phyloP scores from a whole-genome alignment of 2,797 vertebrate genomes.

The Holocentrus rufus region DNA sequence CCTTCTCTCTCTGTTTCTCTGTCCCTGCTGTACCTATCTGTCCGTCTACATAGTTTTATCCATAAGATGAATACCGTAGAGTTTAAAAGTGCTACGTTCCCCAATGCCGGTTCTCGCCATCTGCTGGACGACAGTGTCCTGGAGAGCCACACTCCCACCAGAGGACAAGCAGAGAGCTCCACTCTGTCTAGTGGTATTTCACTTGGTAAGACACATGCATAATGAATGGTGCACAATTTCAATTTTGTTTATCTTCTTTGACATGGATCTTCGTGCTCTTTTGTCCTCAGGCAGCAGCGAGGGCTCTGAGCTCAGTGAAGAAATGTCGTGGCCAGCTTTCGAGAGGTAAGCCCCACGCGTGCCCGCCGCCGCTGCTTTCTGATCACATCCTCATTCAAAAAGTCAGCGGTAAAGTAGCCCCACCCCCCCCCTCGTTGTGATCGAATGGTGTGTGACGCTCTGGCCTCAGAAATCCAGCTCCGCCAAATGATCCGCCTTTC shows the following conservation, averaged over 20 bases:
- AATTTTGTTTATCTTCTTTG: not conserved
- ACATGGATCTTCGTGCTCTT: conserved; percentile 29
- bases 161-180: conserved; percentile 95
- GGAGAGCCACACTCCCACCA: conserved; percentile 92
- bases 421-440: conserved; percentile 29
- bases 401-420: conserved; percentile 29
- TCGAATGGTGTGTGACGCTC: conserved; percentile 46
- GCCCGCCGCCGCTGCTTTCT: conserved; percentile 13
- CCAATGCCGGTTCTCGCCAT: conserved; percentile 95
- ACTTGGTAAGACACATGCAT: conserved; percentile 82
- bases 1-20: not conserved
- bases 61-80: conserved; percentile 97
- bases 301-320: conserved; percentile 97
- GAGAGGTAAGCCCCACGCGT: conserved; percentile 88
- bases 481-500: conserved; percentile 42
- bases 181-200: conserved; percentile 98
- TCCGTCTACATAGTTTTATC: conserved; percentile 89
- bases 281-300: conserved; percentile 91
- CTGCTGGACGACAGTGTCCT: conserved; percentile 97
- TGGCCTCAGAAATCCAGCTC: conserved; percentile 41
- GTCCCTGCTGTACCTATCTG: not conserved
- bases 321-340: conserved; percentile 98
- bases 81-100: conserved; percentile 98
- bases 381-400: conserved; percentile 37
- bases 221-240: not conserved